Conservation (phyloP, 2,888 invertebrate species). For the Idaea biselata region DNA sequence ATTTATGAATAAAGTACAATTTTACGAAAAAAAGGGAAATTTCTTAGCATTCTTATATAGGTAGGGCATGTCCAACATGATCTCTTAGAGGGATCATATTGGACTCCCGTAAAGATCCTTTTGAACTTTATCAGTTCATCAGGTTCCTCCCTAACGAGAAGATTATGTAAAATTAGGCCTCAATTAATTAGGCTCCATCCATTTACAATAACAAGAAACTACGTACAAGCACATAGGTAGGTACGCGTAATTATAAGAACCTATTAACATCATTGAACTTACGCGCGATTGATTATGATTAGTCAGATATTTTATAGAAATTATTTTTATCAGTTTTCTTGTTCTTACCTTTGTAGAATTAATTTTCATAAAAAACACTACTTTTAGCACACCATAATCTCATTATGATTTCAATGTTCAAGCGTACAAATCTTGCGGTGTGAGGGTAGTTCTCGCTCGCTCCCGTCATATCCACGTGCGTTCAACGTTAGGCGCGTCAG, state of each 20-base stretch:
- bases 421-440: conserved; percentile 70
- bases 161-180: too few relatives aligned
- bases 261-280: not conserved
- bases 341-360: not conserved
- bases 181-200: too few relatives aligned
- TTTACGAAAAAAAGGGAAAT: too few relatives aligned
- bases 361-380: not conserved
- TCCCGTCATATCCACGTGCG: conserved; percentile 35
- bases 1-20: too few relatives aligned
- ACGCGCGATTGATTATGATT: not conserved
- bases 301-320: not conserved
- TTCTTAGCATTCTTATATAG: too few relatives aligned
- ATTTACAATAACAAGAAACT: too few relatives aligned
- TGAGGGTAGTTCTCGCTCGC: conserved; percentile 41
- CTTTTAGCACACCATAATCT: not conserved
- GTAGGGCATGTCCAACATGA: too few relatives aligned
- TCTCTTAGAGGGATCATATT: too few relatives aligned
- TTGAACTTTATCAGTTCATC: too few relatives aligned
- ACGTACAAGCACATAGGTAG: too few relatives aligned
- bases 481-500: conserved; percentile 44
- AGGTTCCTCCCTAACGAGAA: too few relatives aligned
- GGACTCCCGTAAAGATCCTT: too few relatives aligned
- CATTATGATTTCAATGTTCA: conserved; percentile 25
- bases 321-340: not conserved
- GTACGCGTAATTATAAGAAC: not conserved